Evolutionary conservation across 2,113 vertebrate species (phyloP), one percentile per base, ranked within the genome.

Genomic region (Mugil cephalus): DNA sequence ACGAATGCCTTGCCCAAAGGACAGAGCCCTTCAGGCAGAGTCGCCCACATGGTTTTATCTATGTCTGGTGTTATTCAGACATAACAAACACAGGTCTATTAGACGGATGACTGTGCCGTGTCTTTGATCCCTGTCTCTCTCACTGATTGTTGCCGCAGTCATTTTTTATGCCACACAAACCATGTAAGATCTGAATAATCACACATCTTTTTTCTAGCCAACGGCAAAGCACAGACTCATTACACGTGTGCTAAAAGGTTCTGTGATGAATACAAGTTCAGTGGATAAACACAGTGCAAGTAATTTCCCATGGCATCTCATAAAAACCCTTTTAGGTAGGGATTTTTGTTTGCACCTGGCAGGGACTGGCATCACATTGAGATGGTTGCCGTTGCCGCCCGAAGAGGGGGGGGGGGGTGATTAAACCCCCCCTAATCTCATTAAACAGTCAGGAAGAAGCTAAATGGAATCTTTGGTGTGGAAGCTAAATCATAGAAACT

Each of bases 391-490:
- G 43, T 52, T 46, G 69, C 74, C 47, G 45, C 35, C 47, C 30
- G 38, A 84, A 86, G 76, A 82, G 62, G n/a, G n/a, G n/a, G n/a
- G n/a, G n/a, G n/a, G n/a, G n/a, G n/a, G 69, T 81, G 70, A 80
- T 84, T 88, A 87, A 80, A 60, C 18, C 43, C 30, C 24, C 21
- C 54, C 60, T 88, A 86, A 88, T 86, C 83, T 80, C 45, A 82
- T 84, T 84, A 86, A 77, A 50, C 43, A 24, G 55, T 70, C 78
- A 71, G 42, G 63, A 77, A 84, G 65, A 69, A 74, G 61, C 64
- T 80, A 73, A 73, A 74, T 71, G 30, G 60, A 66, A 86, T 77
- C 72, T 64, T 34, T 45, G 51, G 64, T 54, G 52, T 74, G 50
- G 48, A 66, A 63, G 53, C 70, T 60, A 69, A 79, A 71, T 79